A percentile compares a stretch with the other conserved stretches of the same genome.
Conservation (phyloP, 2,888 invertebrate species). For the Philereme vetulata region DNA sequence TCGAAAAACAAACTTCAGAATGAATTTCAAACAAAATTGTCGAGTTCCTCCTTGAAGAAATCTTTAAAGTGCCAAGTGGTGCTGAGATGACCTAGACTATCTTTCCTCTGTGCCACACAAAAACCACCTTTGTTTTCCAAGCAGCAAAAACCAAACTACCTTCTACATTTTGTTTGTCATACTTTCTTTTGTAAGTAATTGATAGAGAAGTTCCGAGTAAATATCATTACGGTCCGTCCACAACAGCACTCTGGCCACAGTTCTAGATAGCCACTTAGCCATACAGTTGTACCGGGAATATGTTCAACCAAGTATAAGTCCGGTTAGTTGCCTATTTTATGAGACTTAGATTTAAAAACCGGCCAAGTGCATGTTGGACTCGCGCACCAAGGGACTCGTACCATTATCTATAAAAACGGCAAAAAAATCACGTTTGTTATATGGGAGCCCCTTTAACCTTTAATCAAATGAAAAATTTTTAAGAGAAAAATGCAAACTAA, state of each 20-base stretch:
- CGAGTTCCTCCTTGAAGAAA: conserved; percentile 63
- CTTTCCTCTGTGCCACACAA: conserved; percentile 10
- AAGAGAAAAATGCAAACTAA: too few species aligned
- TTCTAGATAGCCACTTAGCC: conserved; percentile 66
- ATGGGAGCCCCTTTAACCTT: too few species aligned
- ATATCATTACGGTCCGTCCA: conserved; percentile 74
- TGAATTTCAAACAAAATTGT: conserved; percentile 73
- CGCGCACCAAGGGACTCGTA: too few species aligned
- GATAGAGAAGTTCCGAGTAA: conserved; percentile 55
- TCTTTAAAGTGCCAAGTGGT: conserved; percentile 57
- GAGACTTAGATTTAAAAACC: neutral
- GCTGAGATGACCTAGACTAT: conserved; percentile 51
- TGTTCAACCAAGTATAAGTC: conserved; percentile 23
- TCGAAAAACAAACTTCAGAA: conserved; percentile 61
- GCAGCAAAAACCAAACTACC: conserved; percentile 23
- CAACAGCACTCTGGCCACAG: conserved; percentile 61
- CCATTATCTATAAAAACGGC: too few species aligned
- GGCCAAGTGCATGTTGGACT: too few species aligned
- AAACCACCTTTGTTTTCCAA: conserved; percentile 19
- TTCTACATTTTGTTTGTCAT: conserved; percentile 27
- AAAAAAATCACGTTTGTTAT: too few species aligned
- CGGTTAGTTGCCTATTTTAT: conserved; percentile 12
- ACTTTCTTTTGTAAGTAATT: conserved; percentile 41
- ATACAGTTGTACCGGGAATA: conserved; percentile 43
- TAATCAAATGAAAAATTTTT: too few species aligned